These are phyloP conservation scores for Fregata magnificens DNA, from an alignment of 2,113 vertebrate genomes.

Conservation along the genomic window DNA sequence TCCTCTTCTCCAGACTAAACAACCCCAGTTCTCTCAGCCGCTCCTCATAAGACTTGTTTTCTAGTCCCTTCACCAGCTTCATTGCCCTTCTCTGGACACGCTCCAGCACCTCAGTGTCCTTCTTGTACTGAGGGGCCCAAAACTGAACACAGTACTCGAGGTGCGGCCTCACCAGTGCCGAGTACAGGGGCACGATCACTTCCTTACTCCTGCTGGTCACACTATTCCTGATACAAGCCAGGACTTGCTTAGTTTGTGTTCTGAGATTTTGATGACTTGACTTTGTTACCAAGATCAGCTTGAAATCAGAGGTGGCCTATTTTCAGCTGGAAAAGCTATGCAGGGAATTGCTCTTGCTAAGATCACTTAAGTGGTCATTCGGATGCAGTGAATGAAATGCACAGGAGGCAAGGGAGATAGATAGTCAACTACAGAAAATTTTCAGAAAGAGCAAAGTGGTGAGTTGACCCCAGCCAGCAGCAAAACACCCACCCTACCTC, in stretches of 20 bases:
- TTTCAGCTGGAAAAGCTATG: background rate
- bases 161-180: no score
- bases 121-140: no score
- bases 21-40: no score
- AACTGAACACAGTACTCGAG: no score
- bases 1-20: no score
- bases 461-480: background rate
- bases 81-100: no score
- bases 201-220: no score
- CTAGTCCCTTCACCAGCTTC: no score
- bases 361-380: background rate
- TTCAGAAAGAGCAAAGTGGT: background rate
- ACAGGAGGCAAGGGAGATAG: background rate
- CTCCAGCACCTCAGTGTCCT: no score
- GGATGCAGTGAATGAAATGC: background rate
- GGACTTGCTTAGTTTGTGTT: background rate
- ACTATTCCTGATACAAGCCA: no score
- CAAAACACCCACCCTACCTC: background rate
- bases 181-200: no score
- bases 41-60: no score
- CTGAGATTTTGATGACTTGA: background rate
- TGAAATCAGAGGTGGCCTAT: background rate
- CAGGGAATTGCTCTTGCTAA: background rate
- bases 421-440: background rate
- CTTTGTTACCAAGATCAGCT: background rate